Conservation (phyloP, 1,140 invertebrate genomes). For the Halesus radiatus region DNA sequence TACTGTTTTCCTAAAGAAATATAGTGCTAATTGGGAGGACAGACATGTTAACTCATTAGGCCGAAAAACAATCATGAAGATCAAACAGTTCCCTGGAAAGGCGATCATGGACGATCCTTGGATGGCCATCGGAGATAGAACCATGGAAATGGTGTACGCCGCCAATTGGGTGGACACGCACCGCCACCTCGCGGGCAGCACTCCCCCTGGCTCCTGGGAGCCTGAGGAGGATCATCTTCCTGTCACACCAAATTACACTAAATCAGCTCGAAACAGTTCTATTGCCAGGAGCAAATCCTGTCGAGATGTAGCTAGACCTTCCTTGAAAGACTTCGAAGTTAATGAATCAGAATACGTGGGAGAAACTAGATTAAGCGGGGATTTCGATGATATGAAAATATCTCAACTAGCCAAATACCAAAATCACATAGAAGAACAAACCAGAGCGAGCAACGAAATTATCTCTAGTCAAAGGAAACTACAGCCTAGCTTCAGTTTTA, state of each 20-base stretch:
- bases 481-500: conserved; percentile 70
- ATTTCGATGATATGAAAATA: conserved; percentile 66
- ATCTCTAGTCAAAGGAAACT: conserved; percentile 66
- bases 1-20: not conserved
- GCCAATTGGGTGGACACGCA: conserved; percentile 84
- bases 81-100: conserved; percentile 85
- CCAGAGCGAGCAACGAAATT: conserved; percentile 67
- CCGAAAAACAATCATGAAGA: conserved; percentile 77
- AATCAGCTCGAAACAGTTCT: conserved; percentile 61
- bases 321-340: conserved; percentile 57
- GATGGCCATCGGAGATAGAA: conserved; percentile 73
- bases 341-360: conserved; percentile 61
- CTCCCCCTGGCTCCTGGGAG: conserved; percentile 52
- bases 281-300: conserved; percentile 70
- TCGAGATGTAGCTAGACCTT: conserved; percentile 64
- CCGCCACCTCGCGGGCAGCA: conserved; percentile 43
- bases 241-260: not conserved
- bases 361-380: conserved; percentile 57
- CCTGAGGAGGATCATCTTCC: conserved; percentile 45
- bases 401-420: conserved; percentile 74
- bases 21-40: too few relatives aligned
- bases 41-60: not conserved
- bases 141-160: conserved; percentile 84
- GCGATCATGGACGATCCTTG: conserved; percentile 81
- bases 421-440: conserved; percentile 72